Evolutionary conservation across 2,113 vertebrate species (phyloP).

Genomic region (Thalassoma bifasciatum): DNA sequence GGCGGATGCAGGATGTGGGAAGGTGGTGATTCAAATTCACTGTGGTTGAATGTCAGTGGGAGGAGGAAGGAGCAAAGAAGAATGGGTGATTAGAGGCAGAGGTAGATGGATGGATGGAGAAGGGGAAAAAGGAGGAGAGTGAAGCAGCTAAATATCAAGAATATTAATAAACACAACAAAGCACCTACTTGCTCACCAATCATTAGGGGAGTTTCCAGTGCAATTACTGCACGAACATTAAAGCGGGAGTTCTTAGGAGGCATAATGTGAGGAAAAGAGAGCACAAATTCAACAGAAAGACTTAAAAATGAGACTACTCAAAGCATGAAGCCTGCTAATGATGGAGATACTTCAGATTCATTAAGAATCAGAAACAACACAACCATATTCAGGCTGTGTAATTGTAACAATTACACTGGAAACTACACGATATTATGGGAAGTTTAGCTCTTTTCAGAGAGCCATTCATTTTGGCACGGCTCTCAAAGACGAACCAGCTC

Average conservation of each 20-base stretch:
- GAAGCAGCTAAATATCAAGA: slow-evolving; percentile 7
- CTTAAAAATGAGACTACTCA: neutral
- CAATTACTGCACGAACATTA: slow-evolving; percentile 4
- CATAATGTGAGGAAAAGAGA: neutral
- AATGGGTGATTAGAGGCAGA: slow-evolving; percentile 25
- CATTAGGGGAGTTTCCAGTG: slow-evolving; percentile 2
- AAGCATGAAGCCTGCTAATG: slow-evolving; percentile 25
- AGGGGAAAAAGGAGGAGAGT: neutral
- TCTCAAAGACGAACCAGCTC: too few species aligned
- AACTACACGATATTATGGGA: too few species aligned
- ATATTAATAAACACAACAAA: slow-evolving; percentile 10
- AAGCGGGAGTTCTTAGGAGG: neutral
- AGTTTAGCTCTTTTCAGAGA: too few species aligned
- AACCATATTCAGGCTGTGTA: neutral
- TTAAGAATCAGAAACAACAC: slow-evolving; percentile 16
- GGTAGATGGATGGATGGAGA: slow-evolving; percentile 18
- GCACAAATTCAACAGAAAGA: slow-evolving; percentile 10
- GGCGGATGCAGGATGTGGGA: slow-evolving; percentile 39
- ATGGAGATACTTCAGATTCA: slow-evolving; percentile 26
- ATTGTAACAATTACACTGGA: neutral
- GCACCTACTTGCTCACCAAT: neutral
- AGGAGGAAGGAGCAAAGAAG: slow-evolving; percentile 21
- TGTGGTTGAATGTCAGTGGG: slow-evolving; percentile 31
- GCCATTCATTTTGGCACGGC: too few species aligned
- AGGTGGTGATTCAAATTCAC: slow-evolving; percentile 55